Base-by-base conservation (phyloP, 2,113 vertebrate species). In the Passer domesticus region DNA sequence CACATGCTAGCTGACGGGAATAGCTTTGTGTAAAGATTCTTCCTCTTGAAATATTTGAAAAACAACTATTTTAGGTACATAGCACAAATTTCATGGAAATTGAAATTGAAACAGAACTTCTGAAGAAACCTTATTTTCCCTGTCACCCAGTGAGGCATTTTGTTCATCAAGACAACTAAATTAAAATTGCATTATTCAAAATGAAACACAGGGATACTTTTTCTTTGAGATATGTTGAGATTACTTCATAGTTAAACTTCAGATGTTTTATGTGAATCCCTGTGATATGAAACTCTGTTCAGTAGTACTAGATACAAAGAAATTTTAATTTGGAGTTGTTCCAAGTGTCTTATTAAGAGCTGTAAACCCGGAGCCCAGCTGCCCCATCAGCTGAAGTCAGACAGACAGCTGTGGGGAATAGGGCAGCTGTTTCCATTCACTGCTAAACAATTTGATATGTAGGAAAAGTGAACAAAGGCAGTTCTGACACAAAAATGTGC, bases 311-410 rank as follows among this genome's bases (percentile, higher is more conserved):
- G 49, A 80, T 33, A 84, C 43, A 94, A 53, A 63, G 83, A 87
- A 70, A 83, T 70, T 91, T 91, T 80, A 80, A 66, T 73, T 66
- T 95, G 96, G 87, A 88, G 35, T 37, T 70, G 12, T 21, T 70
- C 67, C 78, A 94, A 35, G 47, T 47, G 62, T 85, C 17, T 70
- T 70, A 39, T 4, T 85, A 77, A 67, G 67, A 63, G 30, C 2
- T 46, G 59, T 80, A 69, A 92, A 85, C 13, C 18, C 44, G 44
- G 75, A 56, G 49, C 30, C 35, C 83, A 82, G 52, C 50, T 69
- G 31, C n/a, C 58, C 37, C 56, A 46, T 53, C 53, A 62, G 53
- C 49, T 88, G 59, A 85, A 80, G 66, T 37, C 28, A 41, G 64
- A 60, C 75, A 82, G 67, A 59, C 9, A 44, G 12, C n/a, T 60